A percentile compares a stretch with the other conserved stretches of the same genome.
Conservation (phyloP, 2,113 vertebrate genomes). For the Zosterops borbonicus region DNA sequence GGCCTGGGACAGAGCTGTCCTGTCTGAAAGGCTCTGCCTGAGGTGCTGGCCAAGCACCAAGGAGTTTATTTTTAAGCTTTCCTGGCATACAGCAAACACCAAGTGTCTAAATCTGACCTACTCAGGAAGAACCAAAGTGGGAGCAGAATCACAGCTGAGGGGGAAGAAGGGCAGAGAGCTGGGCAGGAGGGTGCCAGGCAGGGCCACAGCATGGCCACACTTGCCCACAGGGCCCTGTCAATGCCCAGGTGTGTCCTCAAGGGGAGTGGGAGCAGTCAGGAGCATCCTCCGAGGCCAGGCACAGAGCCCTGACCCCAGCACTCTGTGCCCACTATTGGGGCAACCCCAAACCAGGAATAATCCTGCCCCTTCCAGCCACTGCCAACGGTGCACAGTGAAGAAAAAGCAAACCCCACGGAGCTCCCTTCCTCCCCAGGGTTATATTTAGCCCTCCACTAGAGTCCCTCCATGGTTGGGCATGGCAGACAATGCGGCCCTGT, state of each 20-base stretch:
- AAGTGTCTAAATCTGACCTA: background rate
- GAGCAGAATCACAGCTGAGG: background rate
- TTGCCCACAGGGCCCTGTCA: fast-evolving
- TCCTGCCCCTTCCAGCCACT: background rate
- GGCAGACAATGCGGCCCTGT: slow-evolving; percentile 34
- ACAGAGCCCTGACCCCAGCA: background rate
- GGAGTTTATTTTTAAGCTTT: slow-evolving; percentile 32
- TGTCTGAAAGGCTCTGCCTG: background rate
- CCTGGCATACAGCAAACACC: background rate
- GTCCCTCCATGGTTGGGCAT: background rate
- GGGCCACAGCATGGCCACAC: background rate
- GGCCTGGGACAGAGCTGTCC: background rate
- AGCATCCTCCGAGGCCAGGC: background rate
- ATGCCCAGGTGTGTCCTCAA: background rate
- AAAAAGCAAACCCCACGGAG: background rate
- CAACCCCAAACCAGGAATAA: background rate
- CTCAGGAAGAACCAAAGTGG: background rate
- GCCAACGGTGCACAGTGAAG: fast-evolving
- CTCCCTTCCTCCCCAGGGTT: background rate
- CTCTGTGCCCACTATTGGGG: fast-evolving
- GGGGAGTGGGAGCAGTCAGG: background rate
- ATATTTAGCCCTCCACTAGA: slow-evolving; percentile 30
- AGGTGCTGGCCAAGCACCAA: background rate
- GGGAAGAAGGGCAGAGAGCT: background rate
- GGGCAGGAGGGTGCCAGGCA: background rate